These are phyloP conservation scores for Corythoichthys intestinalis DNA, from an alignment of 2,113 vertebrate genomes.

Conservation along the genomic window DNA sequence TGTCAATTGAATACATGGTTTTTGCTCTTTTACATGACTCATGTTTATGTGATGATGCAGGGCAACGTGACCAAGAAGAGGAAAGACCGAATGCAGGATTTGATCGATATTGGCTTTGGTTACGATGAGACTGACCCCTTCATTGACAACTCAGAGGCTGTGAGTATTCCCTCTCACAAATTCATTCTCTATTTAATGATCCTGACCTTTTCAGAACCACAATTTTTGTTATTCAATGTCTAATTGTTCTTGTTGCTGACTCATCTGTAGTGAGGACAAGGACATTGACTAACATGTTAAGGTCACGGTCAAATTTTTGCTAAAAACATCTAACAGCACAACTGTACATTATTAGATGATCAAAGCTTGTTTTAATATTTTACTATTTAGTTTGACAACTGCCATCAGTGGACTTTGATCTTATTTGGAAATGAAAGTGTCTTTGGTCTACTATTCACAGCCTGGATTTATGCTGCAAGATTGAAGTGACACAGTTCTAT, in stretches of 20 bases:
- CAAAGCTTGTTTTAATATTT: neutral
- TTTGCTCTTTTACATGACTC: neutral
- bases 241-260: neutral
- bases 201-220: neutral
- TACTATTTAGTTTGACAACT: neutral
- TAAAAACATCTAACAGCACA: neutral
- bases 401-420: neutral
- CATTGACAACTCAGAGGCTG: slow-evolving; percentile 98
- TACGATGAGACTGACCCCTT: slow-evolving; percentile 97
- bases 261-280: neutral
- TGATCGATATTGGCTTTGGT: slow-evolving; percentile 96
- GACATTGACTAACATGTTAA: neutral
- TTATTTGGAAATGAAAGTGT: neutral
- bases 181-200: neutral
- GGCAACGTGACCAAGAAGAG: slow-evolving; percentile 82
- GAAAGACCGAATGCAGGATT: slow-evolving; percentile 94
- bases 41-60: slow-evolving; percentile 34
- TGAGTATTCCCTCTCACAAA: slow-evolving; percentile 71
- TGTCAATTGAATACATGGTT: neutral
- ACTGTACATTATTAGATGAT: neutral
- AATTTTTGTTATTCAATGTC: neutral
- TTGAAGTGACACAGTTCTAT: neutral
- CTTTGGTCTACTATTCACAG: neutral
- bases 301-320: neutral
- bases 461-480: neutral